Percentiles rank a stretch among this genome's conserved stretches.
These are phyloP conservation scores for Magallana gigas DNA, from an alignment of 1,140 invertebrate genomes.

Conservation along the genomic window DNA sequence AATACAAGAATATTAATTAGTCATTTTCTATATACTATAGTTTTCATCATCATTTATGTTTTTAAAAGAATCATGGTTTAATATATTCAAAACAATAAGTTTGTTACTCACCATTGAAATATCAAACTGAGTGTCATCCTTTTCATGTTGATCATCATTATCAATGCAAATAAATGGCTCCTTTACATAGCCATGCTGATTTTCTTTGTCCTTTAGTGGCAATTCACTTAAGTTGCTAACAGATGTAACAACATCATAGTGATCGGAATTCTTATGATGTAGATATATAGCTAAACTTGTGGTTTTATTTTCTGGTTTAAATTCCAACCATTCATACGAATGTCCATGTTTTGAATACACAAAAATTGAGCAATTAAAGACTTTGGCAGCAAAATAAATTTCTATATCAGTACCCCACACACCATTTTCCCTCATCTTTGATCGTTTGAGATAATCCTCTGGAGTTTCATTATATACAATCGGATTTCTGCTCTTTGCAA, in stretches of 20 bases:
- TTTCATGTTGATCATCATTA: neutral
- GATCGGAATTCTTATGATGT: neutral
- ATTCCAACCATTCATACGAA: constrained; percentile 12
- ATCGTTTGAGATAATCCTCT: neutral
- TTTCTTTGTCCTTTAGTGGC: neutral
- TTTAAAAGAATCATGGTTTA: too few species aligned
- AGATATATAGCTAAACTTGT: constrained; percentile 12
- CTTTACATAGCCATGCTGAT: neutral
- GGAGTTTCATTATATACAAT: neutral
- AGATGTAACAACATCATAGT: constrained; percentile 17
- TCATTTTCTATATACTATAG: neutral
- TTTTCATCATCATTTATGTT: too few species aligned
- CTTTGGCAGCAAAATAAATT: constrained; percentile 4
- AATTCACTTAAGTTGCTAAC: neutral
- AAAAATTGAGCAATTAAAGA: neutral
- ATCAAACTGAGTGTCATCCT: neutral
- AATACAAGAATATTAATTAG: neutral
- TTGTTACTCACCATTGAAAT: constrained; percentile 13
- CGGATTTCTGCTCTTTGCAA: neutral
- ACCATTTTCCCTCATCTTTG: constrained; percentile 10
- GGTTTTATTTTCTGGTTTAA: neutral
- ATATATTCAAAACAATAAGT: too few species aligned
- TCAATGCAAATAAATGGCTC: neutral
- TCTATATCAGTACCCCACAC: constrained; percentile 23
- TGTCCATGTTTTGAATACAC: neutral